These are phyloP conservation scores for Rhadinocentrus ornatus DNA, from an alignment of 2,797 vertebrate genomes.

Conservation along the genomic window DNA sequence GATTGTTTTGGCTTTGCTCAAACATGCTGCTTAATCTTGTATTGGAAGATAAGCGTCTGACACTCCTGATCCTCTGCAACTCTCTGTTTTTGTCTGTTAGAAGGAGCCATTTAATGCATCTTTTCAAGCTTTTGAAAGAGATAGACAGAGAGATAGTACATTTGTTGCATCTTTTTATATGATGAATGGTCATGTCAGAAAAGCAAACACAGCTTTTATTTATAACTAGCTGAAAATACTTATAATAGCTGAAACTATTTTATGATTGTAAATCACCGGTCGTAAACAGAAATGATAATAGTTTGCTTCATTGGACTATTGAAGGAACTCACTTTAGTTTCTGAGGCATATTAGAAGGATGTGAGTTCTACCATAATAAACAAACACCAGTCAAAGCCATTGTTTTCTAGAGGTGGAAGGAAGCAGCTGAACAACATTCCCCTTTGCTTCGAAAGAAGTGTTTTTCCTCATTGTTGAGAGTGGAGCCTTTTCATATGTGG, in stretches of 20 bases:
- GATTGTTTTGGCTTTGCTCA: constrained; percentile 29
- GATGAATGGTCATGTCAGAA: background rate
- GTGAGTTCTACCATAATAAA: constrained; percentile 68
- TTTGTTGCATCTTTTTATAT: background rate
- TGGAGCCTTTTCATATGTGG: constrained; percentile 18
- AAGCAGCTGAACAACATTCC: constrained; percentile 64
- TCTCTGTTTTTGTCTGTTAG: background rate
- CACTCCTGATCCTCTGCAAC: background rate
- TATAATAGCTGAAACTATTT: background rate
- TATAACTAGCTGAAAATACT: background rate
- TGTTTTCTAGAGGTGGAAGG: constrained; percentile 75
- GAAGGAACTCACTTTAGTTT: constrained; percentile 27
- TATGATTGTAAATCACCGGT: background rate
- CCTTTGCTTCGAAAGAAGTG: constrained; percentile 47
- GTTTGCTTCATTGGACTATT: constrained; percentile 5
- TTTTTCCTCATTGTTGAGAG: constrained; percentile 6
- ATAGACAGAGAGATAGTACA: background rate
- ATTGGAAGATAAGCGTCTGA: constrained; percentile 30
- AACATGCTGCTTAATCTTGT: constrained; percentile 31
- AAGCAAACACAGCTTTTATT: background rate
- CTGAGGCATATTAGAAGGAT: constrained; percentile 58
- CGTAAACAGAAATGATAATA: background rate
- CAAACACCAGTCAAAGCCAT: constrained; percentile 56
- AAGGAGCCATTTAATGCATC: background rate
- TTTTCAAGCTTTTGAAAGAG: background rate